Conservation (phyloP, 1,140 invertebrate species). For the Zaprionus africanus region DNA sequence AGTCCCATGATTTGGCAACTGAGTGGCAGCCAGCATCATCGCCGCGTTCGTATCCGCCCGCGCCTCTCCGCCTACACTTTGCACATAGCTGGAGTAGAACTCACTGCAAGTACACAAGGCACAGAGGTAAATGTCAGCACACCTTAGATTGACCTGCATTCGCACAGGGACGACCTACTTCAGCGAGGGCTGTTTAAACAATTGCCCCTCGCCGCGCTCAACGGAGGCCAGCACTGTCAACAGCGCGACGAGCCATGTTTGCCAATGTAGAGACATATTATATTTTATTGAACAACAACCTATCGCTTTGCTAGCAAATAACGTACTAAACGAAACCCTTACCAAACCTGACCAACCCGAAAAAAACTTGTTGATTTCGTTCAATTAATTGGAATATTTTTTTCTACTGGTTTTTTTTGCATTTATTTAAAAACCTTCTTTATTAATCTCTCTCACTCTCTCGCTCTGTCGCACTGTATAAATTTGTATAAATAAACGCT, state of each 20-base stretch:
- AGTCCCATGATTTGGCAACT: constrained; percentile 38
- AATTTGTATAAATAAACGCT: constrained; percentile 38
- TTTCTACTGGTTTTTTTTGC: constrained; percentile 27
- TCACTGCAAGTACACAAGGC: constrained; percentile 55
- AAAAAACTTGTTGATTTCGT: constrained; percentile 25
- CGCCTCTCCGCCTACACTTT: neutral
- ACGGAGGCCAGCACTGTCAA: constrained; percentile 30
- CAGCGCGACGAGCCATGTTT: constrained; percentile 27
- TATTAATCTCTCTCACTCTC: constrained; percentile 43
- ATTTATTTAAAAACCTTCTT: constrained; percentile 42
- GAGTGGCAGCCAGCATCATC: constrained; percentile 16
- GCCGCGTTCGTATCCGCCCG: neutral
- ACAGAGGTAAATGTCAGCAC: constrained; percentile 38
- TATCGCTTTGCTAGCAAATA: constrained; percentile 27
- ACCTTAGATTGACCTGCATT: constrained; percentile 57
- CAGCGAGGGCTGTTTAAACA: constrained; percentile 67
- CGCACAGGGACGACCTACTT: constrained; percentile 59
- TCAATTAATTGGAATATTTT: constrained; percentile 14
- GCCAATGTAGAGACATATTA: constrained; percentile 60
- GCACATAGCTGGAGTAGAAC: constrained; percentile 38
- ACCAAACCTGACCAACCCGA: constrained; percentile 11
- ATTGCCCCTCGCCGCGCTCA: constrained; percentile 22
- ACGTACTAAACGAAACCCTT: constrained; percentile 26
- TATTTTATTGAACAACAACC: constrained; percentile 34
- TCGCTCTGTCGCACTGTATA: constrained; percentile 24